Conservation (phyloP, 2,113 vertebrate genomes). For the Indri indri region DNA sequence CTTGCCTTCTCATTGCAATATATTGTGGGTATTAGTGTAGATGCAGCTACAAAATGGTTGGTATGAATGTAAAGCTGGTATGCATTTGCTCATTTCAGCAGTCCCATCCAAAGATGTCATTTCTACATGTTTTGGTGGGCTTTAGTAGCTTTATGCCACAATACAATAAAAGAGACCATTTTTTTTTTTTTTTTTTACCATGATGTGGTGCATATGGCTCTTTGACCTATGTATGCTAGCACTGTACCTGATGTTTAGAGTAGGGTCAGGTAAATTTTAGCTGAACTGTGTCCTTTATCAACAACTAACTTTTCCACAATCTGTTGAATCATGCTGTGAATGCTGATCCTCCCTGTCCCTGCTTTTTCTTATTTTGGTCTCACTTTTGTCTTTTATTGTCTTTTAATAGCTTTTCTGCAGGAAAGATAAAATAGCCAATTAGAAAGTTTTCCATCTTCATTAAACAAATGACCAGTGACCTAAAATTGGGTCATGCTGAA, state of each 20-base stretch:
- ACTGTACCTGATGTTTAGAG: neutral
- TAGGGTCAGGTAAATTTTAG: neutral
- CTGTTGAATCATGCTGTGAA: neutral
- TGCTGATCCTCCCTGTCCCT: neutral
- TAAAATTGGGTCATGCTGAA: neutral
- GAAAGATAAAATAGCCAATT: neutral
- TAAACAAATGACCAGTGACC: neutral
- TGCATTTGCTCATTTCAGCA: neutral
- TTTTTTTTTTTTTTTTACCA: neutral
- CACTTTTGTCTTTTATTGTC: neutral
- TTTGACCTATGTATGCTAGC: neutral
- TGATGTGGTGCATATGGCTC: neutral
- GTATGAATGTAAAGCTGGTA: neutral
- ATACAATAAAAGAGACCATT: neutral
- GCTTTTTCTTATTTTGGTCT: neutral
- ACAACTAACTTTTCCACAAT: neutral
- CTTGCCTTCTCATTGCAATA: neutral
- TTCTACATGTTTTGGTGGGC: neutral
- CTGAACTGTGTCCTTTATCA: neutral
- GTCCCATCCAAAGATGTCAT: neutral
- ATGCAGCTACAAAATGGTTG: neutral
- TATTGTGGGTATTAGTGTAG: neutral
- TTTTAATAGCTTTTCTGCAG: neutral
- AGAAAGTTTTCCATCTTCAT: neutral
- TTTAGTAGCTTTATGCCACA: neutral